Conservation (phyloP, 37 sponge, comb jelly and placozoan species). For the Oscarella lobularis region DNA sequence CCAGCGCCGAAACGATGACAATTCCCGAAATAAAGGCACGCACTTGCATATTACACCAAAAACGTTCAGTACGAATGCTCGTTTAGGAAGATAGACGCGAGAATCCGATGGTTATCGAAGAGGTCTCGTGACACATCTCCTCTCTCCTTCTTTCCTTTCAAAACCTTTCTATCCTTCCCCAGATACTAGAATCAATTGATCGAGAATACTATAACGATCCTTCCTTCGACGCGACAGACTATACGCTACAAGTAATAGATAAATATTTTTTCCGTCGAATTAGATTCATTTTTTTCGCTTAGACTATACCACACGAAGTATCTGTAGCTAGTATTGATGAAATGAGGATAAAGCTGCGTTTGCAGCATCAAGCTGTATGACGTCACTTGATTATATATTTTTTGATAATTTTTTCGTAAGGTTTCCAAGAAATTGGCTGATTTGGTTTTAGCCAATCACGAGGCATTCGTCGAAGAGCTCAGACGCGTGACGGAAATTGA, state of each 20-base stretch:
- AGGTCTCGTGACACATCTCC: conserved; percentile 3
- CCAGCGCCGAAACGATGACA: not conserved
- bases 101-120: not conserved
- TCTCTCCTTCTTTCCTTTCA: no score
- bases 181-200: not conserved
- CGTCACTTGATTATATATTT: not conserved
- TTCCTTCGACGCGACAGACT: not conserved
- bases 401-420: not conserved
- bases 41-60: not conserved
- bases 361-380: not conserved
- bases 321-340: not conserved
- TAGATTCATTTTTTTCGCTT: no score
- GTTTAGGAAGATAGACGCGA: not conserved
- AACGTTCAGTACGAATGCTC: not conserved
- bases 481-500: conserved; percentile 9
- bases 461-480: conserved; percentile 7
- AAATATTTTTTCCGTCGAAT: not conserved
- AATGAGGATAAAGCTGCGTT: not conserved
- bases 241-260: not conserved
- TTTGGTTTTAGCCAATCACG: conserved; percentile 17
- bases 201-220: not conserved
- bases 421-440: conserved; percentile 15
- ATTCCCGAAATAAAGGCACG: not conserved
- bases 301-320: not conserved
- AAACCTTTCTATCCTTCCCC: no score